A percentile compares a stretch with the other conserved stretches of the same genome.
phyloP scores from a whole-genome alignment of 2,113 vertebrate species.

The Sinosuthora webbiana region DNA sequence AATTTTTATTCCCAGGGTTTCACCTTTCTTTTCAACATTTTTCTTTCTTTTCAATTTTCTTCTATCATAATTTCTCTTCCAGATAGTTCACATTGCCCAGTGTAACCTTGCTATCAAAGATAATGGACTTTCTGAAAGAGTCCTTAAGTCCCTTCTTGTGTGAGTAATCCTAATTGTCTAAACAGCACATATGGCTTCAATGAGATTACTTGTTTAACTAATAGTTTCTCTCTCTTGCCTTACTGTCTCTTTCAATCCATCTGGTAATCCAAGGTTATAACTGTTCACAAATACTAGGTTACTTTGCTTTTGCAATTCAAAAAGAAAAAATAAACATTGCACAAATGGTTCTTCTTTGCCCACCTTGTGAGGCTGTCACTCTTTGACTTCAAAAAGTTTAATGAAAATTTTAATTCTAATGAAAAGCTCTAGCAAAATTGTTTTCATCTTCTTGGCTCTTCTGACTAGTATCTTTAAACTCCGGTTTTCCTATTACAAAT shows the following conservation, averaged over 20 bases:
- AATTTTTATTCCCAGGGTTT: not conserved
- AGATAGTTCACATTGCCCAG: not conserved
- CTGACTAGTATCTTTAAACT: not conserved
- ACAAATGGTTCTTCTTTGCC: not conserved
- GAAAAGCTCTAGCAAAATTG: not conserved
- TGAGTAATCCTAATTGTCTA: slow-evolving; percentile 56
- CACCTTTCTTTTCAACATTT: not conserved
- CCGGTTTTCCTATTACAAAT: not conserved
- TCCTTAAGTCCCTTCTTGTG: slow-evolving; percentile 5
- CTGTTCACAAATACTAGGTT: not conserved
- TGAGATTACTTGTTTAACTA: slow-evolving; percentile 51
- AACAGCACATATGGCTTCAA: slow-evolving; percentile 50
- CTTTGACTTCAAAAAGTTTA: not conserved
- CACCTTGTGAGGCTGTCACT: not conserved
- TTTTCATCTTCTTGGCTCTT: not conserved
- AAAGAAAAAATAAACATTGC: not conserved
- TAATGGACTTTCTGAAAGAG: slow-evolving; percentile 33
- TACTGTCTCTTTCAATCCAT: slow-evolving; percentile 50
- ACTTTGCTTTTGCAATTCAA: not conserved
- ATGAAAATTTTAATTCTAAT: not conserved
- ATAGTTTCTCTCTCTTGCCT: slow-evolving; percentile 22
- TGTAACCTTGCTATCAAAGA: slow-evolving; percentile 47
- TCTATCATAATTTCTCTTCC: not conserved
- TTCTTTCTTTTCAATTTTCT: not conserved
- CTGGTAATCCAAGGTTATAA: slow-evolving; percentile 27